These are phyloP conservation scores for Mohoua ochrocephala DNA, from an alignment of 2,113 vertebrate species.

Conservation along the genomic window DNA sequence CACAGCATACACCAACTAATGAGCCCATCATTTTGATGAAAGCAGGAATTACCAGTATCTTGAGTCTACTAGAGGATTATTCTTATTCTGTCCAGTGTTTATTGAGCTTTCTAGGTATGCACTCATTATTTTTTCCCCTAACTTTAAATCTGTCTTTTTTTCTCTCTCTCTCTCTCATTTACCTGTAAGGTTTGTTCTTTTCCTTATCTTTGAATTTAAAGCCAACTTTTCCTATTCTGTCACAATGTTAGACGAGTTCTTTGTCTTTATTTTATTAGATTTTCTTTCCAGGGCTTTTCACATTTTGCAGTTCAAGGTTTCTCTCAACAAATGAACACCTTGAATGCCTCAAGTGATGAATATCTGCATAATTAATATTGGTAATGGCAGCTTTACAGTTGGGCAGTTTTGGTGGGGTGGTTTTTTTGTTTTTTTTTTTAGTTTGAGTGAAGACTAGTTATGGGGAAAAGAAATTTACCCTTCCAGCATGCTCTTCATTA, in stretches of 20 bases:
- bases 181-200: not conserved
- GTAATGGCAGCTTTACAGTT: not conserved
- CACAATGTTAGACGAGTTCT: not conserved
- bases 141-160: not conserved
- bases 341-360: not conserved
- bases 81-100: not conserved
- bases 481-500: not conserved
- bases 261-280: not conserved
- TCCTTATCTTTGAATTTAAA: not conserved
- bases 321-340: not conserved
- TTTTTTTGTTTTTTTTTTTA: not conserved
- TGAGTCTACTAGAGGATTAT: not conserved
- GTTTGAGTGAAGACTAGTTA: not conserved
- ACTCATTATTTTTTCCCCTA: fast-evolving
- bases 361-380: not conserved
- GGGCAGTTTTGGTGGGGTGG: not conserved
- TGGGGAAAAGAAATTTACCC: not conserved
- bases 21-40: not conserved
- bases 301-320: not conserved
- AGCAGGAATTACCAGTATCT: not conserved
- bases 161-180: not conserved
- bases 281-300: not conserved
- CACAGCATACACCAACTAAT: not conserved
- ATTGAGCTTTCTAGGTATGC: not conserved
- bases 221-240: not conserved